Evolutionary conservation across 2,797 vertebrate genomes (phyloP), one percentile per base, ranked within the genome.

Genomic region (Etheostoma perlongum): DNA sequence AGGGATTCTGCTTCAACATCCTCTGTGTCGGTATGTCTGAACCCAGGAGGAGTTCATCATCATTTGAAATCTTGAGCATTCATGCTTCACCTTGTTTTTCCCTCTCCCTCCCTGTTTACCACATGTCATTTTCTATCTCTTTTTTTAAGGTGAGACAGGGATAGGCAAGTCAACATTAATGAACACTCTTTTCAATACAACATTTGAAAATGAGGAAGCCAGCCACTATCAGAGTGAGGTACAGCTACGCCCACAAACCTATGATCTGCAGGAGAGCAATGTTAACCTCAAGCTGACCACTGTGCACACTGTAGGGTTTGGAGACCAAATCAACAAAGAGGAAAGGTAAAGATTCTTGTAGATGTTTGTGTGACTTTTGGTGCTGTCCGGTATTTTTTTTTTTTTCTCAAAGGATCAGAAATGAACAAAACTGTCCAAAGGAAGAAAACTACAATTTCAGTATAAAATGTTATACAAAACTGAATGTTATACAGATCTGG

Each of bases 1-100:
- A 97, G 84, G 98, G 98, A 80, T 99, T 99, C 95, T 96, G 96
- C 93, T 99, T 99, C 95, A 99, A 99, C 92, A 97, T 99, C 93
- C 97, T 99, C 81, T 99, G 98, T 75, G 96, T 99, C 76, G 98
- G 98, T 99, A 94, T 85, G 98, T 89, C 71, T 81, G 48, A 64
- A 72, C 27, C 21, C 65, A 27, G 21, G 58, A 57, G 16, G 53
- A 46, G 30, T 21, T 42, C 30, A 18, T 25, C 23, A 61, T 55
- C 6, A 30, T 67, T 30, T 21, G 48, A 8, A 49, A 12, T 60
- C 40, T 67, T 23, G 14, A 69, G 46, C n/a, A 42, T 23, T 36
- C 54, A 65, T 58, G 19, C 7, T 30, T 64, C 40, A 18, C 5
- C 12, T 16, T 6, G 44, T 57, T 9, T 53, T 52, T 33, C 7